Conservation (phyloP, 1,140 invertebrate species). For the Glomeris maerens region DNA sequence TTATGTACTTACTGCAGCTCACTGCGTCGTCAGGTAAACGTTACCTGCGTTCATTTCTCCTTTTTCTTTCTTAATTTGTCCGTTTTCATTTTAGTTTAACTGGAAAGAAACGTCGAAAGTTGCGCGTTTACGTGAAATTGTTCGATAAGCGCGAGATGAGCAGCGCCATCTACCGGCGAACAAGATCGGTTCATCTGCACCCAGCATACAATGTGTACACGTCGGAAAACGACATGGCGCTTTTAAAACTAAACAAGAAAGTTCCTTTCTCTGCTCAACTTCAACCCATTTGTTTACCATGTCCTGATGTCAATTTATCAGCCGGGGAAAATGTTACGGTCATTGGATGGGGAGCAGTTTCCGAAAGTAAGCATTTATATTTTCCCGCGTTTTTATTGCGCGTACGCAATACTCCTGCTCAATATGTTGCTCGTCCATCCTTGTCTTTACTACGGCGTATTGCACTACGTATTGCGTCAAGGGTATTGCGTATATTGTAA, state of each 20-base stretch:
- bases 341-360: neutral
- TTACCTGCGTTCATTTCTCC: neutral
- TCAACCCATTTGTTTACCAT: constrained; percentile 1
- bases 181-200: neutral
- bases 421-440: no score
- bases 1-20: constrained; percentile 32
- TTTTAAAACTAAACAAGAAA: neutral
- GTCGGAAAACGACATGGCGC: constrained; percentile 2
- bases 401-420: no score
- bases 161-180: neutral
- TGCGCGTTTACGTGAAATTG: neutral
- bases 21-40: constrained; percentile 25
- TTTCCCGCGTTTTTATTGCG: no score
- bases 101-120: neutral
- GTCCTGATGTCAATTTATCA: neutral
- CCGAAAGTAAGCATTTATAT: neutral
- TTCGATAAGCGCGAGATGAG: neutral
- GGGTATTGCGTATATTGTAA: no score
- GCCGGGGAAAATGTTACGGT: neutral
- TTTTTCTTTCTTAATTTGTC: neutral
- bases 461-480: no score
- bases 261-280: neutral
- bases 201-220: neutral
- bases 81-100: neutral
- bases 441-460: no score